Evolutionary conservation across 2,113 vertebrate species (phyloP).

Genomic region (Myrmecophaga tridactyla): DNA sequence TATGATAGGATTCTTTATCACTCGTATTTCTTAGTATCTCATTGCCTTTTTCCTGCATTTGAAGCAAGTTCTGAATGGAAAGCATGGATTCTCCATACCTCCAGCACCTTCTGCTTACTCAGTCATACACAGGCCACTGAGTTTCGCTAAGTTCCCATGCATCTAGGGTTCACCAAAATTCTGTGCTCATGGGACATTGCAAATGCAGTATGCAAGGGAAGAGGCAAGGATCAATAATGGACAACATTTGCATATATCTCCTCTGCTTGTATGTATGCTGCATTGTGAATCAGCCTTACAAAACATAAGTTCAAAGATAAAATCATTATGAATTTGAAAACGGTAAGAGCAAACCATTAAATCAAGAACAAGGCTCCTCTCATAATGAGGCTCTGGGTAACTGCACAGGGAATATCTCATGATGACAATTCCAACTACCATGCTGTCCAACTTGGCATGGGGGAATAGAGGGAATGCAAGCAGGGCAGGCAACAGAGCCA

Average conservation of each 20-base stretch:
- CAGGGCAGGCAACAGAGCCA: neutral
- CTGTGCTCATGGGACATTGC: neutral
- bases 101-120: neutral
- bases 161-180: too few species aligned
- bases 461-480: neutral
- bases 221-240: neutral
- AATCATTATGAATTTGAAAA: neutral
- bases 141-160: neutral
- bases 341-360: neutral
- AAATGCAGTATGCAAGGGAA: neutral
- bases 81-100: neutral
- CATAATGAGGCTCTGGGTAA: neutral
- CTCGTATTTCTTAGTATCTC: neutral
- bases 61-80: neutral
- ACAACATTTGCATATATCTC: too few species aligned
- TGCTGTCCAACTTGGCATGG: neutral
- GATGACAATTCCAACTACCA: neutral
- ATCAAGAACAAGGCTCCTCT: too few species aligned
- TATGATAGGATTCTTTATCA: neutral
- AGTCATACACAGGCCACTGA: neutral
- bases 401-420: neutral
- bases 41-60: neutral
- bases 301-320: too few species aligned
- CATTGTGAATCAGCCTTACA: neutral
- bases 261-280: neutral